These are phyloP conservation scores for Tenthredo livida DNA, from an alignment of 2,888 invertebrate species.

Conservation along the genomic window DNA sequence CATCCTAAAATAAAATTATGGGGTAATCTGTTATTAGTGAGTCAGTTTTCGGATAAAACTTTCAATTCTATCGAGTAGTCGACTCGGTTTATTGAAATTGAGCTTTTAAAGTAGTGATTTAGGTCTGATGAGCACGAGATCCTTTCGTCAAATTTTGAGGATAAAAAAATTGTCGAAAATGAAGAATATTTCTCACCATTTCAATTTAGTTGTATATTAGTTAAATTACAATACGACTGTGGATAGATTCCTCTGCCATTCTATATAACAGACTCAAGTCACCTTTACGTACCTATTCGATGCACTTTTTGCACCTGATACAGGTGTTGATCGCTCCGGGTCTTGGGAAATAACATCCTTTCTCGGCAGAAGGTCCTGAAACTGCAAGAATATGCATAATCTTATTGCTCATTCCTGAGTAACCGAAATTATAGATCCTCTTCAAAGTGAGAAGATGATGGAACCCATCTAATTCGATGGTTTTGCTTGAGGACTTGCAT, in stretches of 20 bases:
- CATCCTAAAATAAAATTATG: conserved; percentile 8
- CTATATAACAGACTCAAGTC: not conserved
- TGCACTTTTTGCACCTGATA: not conserved
- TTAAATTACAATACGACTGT: not conserved
- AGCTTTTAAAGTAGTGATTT: not conserved
- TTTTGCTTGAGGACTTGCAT: not conserved
- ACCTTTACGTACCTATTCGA: not conserved
- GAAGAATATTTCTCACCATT: not conserved
- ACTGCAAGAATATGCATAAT: not conserved
- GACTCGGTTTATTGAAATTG: not conserved
- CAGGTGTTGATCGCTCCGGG: too few species aligned
- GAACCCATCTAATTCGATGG: not conserved
- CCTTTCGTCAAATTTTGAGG: not conserved
- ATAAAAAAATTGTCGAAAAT: not conserved
- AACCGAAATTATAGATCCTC: too few species aligned
- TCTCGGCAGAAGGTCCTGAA: not conserved
- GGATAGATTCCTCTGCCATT: not conserved
- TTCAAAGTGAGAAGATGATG: not conserved
- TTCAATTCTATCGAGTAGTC: not conserved
- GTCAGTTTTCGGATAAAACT: not conserved
- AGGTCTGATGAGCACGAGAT: not conserved
- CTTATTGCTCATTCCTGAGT: not conserved
- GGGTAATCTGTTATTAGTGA: not conserved
- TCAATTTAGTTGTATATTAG: too few species aligned
- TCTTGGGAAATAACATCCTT: too few species aligned